A percentile compares a stretch with the other conserved stretches of the same genome.
These are phyloP conservation scores for Labeo rohita DNA, from an alignment of 2,113 vertebrate species.

Conservation along the genomic window DNA sequence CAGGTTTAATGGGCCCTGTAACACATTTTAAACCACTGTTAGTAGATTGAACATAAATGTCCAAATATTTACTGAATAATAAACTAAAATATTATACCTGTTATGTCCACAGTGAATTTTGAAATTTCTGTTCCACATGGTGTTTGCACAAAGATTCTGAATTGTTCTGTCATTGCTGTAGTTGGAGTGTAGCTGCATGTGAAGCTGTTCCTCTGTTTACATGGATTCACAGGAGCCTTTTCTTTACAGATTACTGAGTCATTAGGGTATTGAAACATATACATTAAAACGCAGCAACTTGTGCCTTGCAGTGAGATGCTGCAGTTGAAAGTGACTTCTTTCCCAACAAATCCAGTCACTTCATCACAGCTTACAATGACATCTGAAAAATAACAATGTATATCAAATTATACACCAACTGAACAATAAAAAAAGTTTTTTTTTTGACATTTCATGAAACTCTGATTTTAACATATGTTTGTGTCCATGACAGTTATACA, in stretches of 20 bases:
- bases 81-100: neutral
- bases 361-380: neutral
- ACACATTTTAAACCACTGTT: neutral
- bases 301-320: neutral
- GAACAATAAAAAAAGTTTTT: neutral
- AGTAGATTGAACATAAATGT: neutral
- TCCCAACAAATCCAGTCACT: neutral
- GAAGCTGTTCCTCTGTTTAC: neutral
- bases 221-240: fast-evolving
- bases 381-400: neutral
- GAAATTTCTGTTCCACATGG: fast-evolving
- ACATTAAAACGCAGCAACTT: fast-evolving
- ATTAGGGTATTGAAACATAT: neutral
- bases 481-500: too few relatives aligned
- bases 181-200: neutral
- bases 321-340: neutral
- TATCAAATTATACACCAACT: neutral
- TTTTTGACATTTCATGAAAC: neutral
- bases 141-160: neutral
- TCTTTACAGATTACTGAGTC: neutral
- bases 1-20: neutral
- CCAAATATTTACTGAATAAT: neutral
- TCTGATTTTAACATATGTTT: too few relatives aligned
- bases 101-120: neutral
- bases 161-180: neutral